Evolutionary conservation across 2,797 vertebrate species (phyloP).

Genomic region (Hipposideros larvatus): DNA sequence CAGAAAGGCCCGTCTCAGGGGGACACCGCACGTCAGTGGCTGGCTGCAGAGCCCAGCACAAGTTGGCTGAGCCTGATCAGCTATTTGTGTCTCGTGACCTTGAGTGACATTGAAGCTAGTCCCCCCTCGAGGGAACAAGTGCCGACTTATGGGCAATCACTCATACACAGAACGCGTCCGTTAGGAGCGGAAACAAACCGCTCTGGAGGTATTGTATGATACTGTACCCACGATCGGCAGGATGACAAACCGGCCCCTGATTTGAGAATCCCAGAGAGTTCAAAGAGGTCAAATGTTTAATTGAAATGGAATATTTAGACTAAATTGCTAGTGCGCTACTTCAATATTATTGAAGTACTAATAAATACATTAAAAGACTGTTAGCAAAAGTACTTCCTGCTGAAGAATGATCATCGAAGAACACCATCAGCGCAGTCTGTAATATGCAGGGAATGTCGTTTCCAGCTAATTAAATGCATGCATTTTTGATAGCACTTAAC

Average conservation of each 20-base stretch:
- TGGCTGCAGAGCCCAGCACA: rapidly evolving
- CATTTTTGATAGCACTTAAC: conserved; percentile 82
- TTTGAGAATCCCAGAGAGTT: conserved; percentile 66
- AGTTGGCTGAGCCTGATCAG: rapidly evolving
- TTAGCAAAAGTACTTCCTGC: conserved; percentile 74
- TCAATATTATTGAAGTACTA: conserved; percentile 76
- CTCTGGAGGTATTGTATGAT: conserved; percentile 30
- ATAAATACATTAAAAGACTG: conserved; percentile 82
- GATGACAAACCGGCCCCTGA: neutral
- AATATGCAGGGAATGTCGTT: conserved; percentile 71
- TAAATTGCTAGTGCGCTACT: conserved; percentile 65
- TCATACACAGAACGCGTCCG: neutral
- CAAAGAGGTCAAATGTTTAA: conserved; percentile 75
- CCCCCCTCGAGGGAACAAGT: neutral
- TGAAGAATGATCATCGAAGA: conserved; percentile 73
- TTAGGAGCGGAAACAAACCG: neutral
- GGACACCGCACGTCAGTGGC: rapidly evolving
- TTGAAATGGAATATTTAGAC: conserved; percentile 80
- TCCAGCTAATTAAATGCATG: conserved; percentile 80
- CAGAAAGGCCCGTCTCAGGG: neutral
- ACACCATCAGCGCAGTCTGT: conserved; percentile 68
- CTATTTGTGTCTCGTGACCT: neutral
- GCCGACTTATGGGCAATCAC: neutral
- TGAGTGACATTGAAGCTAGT: neutral
- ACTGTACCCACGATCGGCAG: conserved; percentile 58